Evolutionary conservation across 2,113 vertebrate species (phyloP).

Genomic region (Epinephelus cyanopodus): DNA sequence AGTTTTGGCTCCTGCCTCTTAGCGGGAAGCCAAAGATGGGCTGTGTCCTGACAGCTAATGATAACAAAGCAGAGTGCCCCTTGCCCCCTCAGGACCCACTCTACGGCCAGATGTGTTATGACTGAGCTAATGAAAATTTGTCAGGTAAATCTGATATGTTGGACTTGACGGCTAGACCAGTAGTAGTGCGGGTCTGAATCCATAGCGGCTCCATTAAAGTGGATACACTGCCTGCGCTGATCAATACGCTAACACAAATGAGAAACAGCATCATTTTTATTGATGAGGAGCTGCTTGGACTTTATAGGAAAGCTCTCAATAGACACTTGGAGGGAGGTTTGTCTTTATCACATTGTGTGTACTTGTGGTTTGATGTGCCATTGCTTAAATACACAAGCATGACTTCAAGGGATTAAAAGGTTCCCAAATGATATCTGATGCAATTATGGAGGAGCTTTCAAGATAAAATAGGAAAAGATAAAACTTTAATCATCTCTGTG

Average conservation of each 20-base stretch:
- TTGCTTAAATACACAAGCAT: slow-evolving; percentile 61
- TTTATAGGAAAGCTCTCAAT: slow-evolving; percentile 60
- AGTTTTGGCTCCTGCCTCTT: slow-evolving; percentile 62
- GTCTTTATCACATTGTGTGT: slow-evolving; percentile 56
- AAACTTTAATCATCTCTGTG: slow-evolving; percentile 63
- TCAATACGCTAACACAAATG: slow-evolving; percentile 68
- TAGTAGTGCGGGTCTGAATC: slow-evolving; percentile 39
- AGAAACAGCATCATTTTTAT: slow-evolving; percentile 67
- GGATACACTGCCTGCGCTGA: slow-evolving; percentile 52
- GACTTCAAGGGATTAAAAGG: slow-evolving; percentile 64
- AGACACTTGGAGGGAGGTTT: slow-evolving; percentile 48
- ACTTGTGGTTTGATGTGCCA: slow-evolving; percentile 43
- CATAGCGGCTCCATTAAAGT: slow-evolving; percentile 61
- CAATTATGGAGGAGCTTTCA: slow-evolving; percentile 60
- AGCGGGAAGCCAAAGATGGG: slow-evolving; percentile 65
- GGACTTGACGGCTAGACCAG: slow-evolving; percentile 45
- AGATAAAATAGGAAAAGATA: slow-evolving; percentile 66
- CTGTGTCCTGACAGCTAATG: slow-evolving; percentile 75
- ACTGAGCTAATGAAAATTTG: slow-evolving; percentile 73
- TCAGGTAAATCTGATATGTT: slow-evolving; percentile 64
- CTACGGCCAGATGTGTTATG: slow-evolving; percentile 73
- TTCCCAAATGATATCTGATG: slow-evolving; percentile 68
- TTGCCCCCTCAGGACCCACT: slow-evolving; percentile 49
- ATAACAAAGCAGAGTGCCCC: slow-evolving; percentile 69
- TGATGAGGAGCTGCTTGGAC: slow-evolving; percentile 57